phyloP scores from a whole-genome alignment of 2,888 invertebrate genomes.

The Papilio elwesi region DNA sequence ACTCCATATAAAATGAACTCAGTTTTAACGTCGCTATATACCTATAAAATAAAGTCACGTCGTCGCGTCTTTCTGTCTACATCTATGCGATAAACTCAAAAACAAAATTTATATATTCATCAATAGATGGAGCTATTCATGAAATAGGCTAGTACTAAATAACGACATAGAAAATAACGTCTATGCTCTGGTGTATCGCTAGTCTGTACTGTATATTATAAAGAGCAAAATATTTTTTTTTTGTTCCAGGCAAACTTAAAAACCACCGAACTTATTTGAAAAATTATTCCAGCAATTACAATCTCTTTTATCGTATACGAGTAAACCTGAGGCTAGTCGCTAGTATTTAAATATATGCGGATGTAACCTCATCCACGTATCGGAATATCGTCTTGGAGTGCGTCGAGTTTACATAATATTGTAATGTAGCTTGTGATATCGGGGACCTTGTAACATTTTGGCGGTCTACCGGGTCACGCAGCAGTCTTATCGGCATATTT shows the following conservation, averaged over 20 bases:
- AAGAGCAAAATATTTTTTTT: not conserved
- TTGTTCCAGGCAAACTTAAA: not conserved
- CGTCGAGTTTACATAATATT: constrained; percentile 45
- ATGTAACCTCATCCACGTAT: not conserved
- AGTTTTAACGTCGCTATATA: not conserved
- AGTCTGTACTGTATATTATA: too few species aligned
- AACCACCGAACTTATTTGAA: not conserved
- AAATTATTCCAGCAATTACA: not conserved
- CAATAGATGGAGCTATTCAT: too few species aligned
- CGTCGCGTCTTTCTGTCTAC: not conserved
- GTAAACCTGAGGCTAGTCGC: too few species aligned
- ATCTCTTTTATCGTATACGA: not conserved
- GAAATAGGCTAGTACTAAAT: too few species aligned
- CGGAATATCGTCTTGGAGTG: not conserved
- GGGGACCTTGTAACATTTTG: constrained; percentile 65
- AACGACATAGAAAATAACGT: too few species aligned
- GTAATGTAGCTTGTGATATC: constrained; percentile 53
- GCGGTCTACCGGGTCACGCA: constrained; percentile 64
- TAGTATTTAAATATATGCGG: not conserved
- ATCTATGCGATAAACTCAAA: not conserved
- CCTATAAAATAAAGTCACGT: not conserved
- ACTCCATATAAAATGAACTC: constrained; percentile 19
- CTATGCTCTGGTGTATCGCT: too few species aligned
- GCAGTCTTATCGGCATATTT: constrained; percentile 51
- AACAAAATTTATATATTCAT: not conserved